phyloP scores from a whole-genome alignment of 2,888 invertebrate genomes.

The Nomada fabriciana region DNA sequence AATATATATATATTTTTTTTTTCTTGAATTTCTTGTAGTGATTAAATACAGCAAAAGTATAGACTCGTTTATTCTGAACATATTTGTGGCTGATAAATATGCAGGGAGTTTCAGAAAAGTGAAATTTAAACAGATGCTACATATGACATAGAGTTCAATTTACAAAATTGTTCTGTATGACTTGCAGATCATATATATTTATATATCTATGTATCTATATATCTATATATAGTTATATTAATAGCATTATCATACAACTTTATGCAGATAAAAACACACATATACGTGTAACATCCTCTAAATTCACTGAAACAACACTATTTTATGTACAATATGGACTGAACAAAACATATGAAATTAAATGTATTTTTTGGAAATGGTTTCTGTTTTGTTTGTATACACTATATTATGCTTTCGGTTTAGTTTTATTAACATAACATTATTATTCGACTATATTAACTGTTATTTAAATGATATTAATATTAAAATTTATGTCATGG shows the following conservation, averaged over 20 bases:
- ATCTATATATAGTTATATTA: slow-evolving; percentile 71
- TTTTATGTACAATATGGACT: slow-evolving; percentile 72
- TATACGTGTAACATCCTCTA: slow-evolving; percentile 77
- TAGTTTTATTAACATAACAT: slow-evolving; percentile 2
- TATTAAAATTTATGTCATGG: slow-evolving; percentile 19
- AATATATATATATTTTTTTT: slow-evolving; percentile 16
- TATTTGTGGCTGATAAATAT: slow-evolving; percentile 41
- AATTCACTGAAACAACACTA: slow-evolving; percentile 80
- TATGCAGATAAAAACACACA: slow-evolving; percentile 82
- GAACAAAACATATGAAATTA: slow-evolving; percentile 19
- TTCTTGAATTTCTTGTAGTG: slow-evolving; percentile 27
- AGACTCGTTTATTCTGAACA: slow-evolving; percentile 46
- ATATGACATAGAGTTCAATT: slow-evolving; percentile 74
- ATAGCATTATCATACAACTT: slow-evolving; percentile 80
- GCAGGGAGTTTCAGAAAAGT: slow-evolving; percentile 58
- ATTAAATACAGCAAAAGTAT: slow-evolving; percentile 58
- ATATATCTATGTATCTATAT: slow-evolving; percentile 52
- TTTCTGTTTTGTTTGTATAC: slow-evolving; percentile 36
- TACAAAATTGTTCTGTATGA: slow-evolving; percentile 75
- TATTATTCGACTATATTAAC: slow-evolving; percentile 26
- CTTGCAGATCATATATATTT: slow-evolving; percentile 69
- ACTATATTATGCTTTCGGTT: slow-evolving; percentile 22
- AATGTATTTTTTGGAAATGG: slow-evolving; percentile 35
- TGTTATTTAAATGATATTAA: not conserved
- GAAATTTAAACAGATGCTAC: slow-evolving; percentile 69